phyloP scores from a whole-genome alignment of 2,797 vertebrate genomes.

The Esox lucius region DNA sequence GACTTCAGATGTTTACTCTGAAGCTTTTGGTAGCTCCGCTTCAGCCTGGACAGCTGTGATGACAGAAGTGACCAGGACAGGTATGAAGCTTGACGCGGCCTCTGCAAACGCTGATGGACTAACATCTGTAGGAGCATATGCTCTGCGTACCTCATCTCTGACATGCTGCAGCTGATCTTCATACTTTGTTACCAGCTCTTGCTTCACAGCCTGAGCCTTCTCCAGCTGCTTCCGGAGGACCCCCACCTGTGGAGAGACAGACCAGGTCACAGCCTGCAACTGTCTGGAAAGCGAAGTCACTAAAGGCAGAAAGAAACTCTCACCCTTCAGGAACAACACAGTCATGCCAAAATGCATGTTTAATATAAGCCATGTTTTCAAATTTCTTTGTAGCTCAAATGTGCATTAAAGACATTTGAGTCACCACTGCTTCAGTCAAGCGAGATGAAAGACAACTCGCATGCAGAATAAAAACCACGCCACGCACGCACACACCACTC shows the following conservation, averaged over 20 bases:
- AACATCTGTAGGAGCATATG: not conserved
- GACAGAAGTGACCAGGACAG: slow-evolving; percentile 1
- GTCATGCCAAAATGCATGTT: not conserved
- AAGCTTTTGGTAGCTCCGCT: slow-evolving; percentile 90
- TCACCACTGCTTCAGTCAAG: not conserved
- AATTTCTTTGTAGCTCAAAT: too few species aligned
- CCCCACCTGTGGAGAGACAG: slow-evolving; percentile 68
- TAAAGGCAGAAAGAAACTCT: not conserved
- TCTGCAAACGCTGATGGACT: slow-evolving; percentile 24
- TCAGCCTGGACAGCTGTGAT: slow-evolving; percentile 82
- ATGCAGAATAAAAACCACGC: slow-evolving; percentile 12
- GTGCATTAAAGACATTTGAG: not conserved
- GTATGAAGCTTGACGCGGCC: too few species aligned
- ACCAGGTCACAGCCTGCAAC: not conserved
- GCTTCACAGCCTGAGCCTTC: slow-evolving; percentile 73
- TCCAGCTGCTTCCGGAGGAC: slow-evolving; percentile 76
- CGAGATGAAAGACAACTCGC: slow-evolving; percentile 2
- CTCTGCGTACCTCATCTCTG: slow-evolving; percentile 67
- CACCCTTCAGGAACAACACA: not conserved
- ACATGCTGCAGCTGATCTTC: slow-evolving; percentile 84
- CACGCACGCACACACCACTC: not conserved
- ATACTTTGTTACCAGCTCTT: slow-evolving; percentile 80
- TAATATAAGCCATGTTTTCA: not conserved
- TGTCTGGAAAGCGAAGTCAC: too few species aligned
- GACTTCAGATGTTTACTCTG: slow-evolving; percentile 82